phyloP scores from a whole-genome alignment of 2,113 vertebrate genomes.

The Sylvilagus bachmani region DNA sequence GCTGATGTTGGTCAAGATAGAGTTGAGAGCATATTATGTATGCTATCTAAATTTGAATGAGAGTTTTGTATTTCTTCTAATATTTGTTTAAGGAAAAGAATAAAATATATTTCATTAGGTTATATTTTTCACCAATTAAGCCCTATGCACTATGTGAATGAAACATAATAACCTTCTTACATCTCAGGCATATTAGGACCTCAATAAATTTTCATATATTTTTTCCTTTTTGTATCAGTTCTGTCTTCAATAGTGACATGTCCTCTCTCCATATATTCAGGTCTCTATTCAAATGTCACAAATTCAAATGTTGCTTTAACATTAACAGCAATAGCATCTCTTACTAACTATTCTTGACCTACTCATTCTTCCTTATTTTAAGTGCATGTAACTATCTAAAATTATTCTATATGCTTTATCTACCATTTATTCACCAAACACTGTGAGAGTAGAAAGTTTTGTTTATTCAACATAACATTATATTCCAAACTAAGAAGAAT shows the following conservation, averaged over 20 bases:
- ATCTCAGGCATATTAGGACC: neutral
- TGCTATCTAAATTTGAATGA: neutral
- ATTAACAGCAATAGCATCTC: neutral
- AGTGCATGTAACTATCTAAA: neutral
- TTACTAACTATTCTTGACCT: neutral
- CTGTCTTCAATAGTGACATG: neutral
- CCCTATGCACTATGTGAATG: neutral
- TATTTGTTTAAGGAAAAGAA: neutral
- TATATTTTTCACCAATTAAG: neutral
- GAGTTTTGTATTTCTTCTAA: neutral
- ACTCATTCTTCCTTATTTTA: neutral
- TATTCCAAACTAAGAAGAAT: neutral
- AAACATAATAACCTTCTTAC: neutral
- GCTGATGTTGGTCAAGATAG: neutral
- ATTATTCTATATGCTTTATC: neutral
- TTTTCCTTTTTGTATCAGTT: neutral
- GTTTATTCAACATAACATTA: neutral
- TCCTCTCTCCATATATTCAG: neutral
- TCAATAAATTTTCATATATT: neutral
- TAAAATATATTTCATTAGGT: neutral
- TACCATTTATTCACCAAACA: neutral
- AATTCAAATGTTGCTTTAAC: neutral
- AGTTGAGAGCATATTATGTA: neutral
- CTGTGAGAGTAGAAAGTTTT: neutral
- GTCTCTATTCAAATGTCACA: neutral